Evolutionary conservation across 1,140 invertebrate species (phyloP).

Genomic region (Aricia agestis): DNA sequence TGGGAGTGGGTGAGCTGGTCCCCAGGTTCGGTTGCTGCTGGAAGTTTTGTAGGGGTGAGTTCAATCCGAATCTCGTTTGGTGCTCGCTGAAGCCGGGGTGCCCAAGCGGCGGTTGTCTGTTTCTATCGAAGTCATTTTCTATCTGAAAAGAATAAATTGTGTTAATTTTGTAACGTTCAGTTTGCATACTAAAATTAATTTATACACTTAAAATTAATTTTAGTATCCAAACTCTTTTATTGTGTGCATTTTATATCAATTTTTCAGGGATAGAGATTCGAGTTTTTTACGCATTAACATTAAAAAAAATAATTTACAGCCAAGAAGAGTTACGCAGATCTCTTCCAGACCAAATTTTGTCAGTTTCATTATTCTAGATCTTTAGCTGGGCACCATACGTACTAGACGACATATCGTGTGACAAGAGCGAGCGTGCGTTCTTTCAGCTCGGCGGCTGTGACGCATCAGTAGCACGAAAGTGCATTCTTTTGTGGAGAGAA

Average conservation of each 20-base stretch:
- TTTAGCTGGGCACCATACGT: neutral
- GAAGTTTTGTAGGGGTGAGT: conserved; percentile 57
- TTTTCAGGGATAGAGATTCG: too few relatives aligned
- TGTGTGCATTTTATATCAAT: too few relatives aligned
- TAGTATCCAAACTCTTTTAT: too few relatives aligned
- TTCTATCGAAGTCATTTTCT: conserved; percentile 70
- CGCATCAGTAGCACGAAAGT: conserved; percentile 56
- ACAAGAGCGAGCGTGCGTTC: conserved; percentile 20
- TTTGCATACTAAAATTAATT: too few relatives aligned
- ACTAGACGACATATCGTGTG: neutral
- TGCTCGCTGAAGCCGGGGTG: conserved; percentile 63
- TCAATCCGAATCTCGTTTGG: conserved; percentile 64
- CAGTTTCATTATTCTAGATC: too few relatives aligned
- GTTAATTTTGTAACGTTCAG: neutral
- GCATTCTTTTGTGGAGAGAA: conserved; percentile 45
- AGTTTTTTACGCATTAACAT: too few relatives aligned
- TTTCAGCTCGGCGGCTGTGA: conserved; percentile 36
- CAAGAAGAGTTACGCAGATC: too few relatives aligned
- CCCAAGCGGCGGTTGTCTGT: conserved; percentile 49
- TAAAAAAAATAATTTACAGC: too few relatives aligned
- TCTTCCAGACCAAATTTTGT: too few relatives aligned
- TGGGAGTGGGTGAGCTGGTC: conserved; percentile 42
- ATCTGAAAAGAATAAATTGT: conserved; percentile 51
- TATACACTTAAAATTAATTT: too few relatives aligned
- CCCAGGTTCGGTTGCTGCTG: conserved; percentile 41